Percentiles rank a stretch among this genome's conserved stretches.
Evolutionary conservation across 2,797 vertebrate species (phyloP).

Genomic region (Crenichthys baileyi): DNA sequence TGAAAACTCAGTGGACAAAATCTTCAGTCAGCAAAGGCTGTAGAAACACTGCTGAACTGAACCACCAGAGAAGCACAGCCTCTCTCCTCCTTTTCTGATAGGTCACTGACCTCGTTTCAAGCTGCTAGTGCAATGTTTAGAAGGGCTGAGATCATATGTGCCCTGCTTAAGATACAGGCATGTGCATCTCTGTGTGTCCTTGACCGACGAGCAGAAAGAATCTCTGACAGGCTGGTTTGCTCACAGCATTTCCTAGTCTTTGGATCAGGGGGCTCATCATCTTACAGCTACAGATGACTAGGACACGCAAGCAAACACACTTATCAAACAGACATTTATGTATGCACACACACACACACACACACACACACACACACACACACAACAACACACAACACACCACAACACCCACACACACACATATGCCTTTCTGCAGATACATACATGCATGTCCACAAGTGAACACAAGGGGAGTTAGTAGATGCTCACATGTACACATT

Average conservation of each 20-base stretch:
- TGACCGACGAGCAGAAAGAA: slow-evolving; percentile 76
- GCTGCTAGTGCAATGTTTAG: slow-evolving; percentile 63
- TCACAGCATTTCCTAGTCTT: slow-evolving; percentile 59
- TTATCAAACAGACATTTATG: slow-evolving; percentile 26
- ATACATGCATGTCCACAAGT: slow-evolving; percentile 31
- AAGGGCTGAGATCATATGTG: slow-evolving; percentile 52
- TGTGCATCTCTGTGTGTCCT: slow-evolving; percentile 61
- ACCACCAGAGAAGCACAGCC: slow-evolving; percentile 48
- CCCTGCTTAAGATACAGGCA: slow-evolving; percentile 47
- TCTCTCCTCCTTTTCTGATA: slow-evolving; percentile 53
- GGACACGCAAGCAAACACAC: slow-evolving; percentile 20
- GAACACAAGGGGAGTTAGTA: slow-evolving; percentile 9
- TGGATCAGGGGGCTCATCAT: slow-evolving; percentile 72
- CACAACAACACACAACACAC: slow-evolving; percentile 15
- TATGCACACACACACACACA: slow-evolving; percentile 11
- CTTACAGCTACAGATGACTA: slow-evolving; percentile 63
- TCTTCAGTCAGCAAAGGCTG: slow-evolving; percentile 35
- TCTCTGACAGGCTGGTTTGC: slow-evolving; percentile 72
- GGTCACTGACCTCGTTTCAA: slow-evolving; percentile 62
- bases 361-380: slow-evolving; percentile 27
- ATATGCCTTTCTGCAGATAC: slow-evolving; percentile 23
- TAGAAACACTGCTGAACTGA: slow-evolving; percentile 32
- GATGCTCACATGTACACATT: slow-evolving; percentile 15
- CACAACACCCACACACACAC: slow-evolving; percentile 24
- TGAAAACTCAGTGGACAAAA: slow-evolving; percentile 40